phyloP scores from a whole-genome alignment of 92 coral and sea anemone species.

The Micromussa lordhowensis region DNA sequence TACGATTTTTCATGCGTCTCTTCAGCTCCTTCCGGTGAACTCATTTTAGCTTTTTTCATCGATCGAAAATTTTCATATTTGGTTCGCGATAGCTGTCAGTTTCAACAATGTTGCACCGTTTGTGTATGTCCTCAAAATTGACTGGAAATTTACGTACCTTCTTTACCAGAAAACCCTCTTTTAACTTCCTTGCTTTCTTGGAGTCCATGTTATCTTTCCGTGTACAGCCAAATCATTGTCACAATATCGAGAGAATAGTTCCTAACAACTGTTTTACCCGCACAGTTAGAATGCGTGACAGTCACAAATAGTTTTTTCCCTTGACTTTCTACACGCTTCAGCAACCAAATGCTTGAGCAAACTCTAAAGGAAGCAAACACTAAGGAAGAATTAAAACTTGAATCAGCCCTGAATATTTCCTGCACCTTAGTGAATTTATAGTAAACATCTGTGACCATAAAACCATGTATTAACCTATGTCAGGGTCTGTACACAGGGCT shows the following conservation, averaged over 20 bases:
- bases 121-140: not conserved
- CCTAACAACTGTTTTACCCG: not conserved
- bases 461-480: no score
- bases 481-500: no score
- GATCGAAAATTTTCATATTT: not conserved
- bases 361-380: not conserved
- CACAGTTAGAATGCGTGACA: not conserved
- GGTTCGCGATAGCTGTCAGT: no score
- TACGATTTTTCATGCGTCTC: not conserved
- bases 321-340: not conserved
- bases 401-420: not conserved
- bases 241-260: not conserved
- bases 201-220: slow-evolving; percentile 33
- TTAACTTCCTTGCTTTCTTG: slow-evolving; percentile 54
- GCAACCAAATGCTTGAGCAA: not conserved
- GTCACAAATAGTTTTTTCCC: not conserved
- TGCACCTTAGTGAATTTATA: not conserved
- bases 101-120: not conserved
- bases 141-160: slow-evolving; percentile 61
- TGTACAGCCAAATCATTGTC: not conserved
- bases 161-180: slow-evolving; percentile 95
- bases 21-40: not conserved
- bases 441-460: not conserved
- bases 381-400: not conserved
- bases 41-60: not conserved